Evolutionary conservation across 2,797 vertebrate species (phyloP), one percentile per base, ranked within the genome.

Genomic region (Pachyuromys duprasi): DNA sequence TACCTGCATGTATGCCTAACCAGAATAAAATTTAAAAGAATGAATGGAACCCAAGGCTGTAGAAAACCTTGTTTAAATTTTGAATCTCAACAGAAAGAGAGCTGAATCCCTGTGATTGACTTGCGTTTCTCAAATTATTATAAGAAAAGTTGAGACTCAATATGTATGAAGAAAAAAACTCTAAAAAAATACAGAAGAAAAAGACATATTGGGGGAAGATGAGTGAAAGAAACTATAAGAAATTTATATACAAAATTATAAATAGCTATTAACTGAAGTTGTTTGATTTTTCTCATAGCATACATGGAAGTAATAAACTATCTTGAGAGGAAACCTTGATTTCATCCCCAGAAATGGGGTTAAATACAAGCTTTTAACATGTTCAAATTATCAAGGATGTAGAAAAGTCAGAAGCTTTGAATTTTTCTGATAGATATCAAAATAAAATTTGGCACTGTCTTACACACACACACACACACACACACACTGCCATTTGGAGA

Each of bases 101-200:
- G 57, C 31, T 67, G 63, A 31, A 9, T 15, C 4, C 28, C 45
- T 80, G 6, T 75, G 28, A 13, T 45, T 87, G 63, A 72, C 12
- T 62, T 45, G 15, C 17, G n/a, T 49, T 70, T 45, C 72, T 22
- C 39, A 80, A 36, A 26, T 36, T 20, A 80, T 60, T 87, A 5
- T 36, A 62, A 49, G 33, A 70, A 80, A 39, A 5, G 2, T 45
- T 79, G n/a, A 78, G 24, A 24, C 24, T 86, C 45, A 86, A n/a
- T 67, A n/a, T 53, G 55, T 42, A 55, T 69, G n/a, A 92, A 92
- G 42, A 57, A 82, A 92, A 33, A 57, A 82, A 76, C 69, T 86
- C 60, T 33, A 26, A 86, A 49, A 49, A 69, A 92, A 78, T 9
- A 74, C 4, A 74, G n/a, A 90, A 70, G 65, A 82, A 39, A 36